Evolutionary conservation across 2,113 vertebrate genomes (phyloP), one percentile per base, ranked within the genome.

Genomic region (Fregata magnificens): DNA sequence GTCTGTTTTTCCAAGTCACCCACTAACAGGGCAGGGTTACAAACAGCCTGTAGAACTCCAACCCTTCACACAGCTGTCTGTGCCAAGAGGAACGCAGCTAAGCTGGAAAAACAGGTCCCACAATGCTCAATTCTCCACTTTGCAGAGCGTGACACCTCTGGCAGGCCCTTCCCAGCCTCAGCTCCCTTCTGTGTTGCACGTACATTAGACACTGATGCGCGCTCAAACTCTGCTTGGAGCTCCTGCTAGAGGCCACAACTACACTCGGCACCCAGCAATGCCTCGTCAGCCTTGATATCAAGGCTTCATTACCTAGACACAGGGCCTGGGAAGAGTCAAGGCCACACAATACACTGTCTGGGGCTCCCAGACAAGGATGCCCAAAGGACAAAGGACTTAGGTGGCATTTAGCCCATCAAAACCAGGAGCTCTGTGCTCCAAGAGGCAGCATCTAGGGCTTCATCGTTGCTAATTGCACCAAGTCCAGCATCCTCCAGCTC

Each of bases 191-290:
- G 22, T 14, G 13, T 8, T 28, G 16, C 24, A 20, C 21, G 26
- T 5, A 7, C 56, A 2, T 50, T 3, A 26, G 50, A 16, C 20
- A 6, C 10, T 1, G 32, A 14, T 2, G 5, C 15, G 2, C 2
- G 9, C 53, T 44, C 70, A 7, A 3, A 26, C 18, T 15, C 76
- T 25, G 28, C 76, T 50, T 42, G 38, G 86, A 87, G 78, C 59
- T 90, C 77, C 82, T 78, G 88, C 74, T 81, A 49, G 70, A 73
- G 76, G 76, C 42, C 82, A 59, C 45, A 45, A 0, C 25, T 6
- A 34, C n/a, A 3, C 21, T 17, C 44, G 44, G 61, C 62, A 47
- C 13, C 15, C 66, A 25, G 55, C 3, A 32, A 14, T 4, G 40
- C 13, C 58, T 38, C 10, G 0, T 7, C 45, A 70, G 61, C 38